These are phyloP conservation scores for Corythornis leucogaster DNA, from an alignment of 2,797 vertebrate genomes.

Conservation along the genomic window DNA sequence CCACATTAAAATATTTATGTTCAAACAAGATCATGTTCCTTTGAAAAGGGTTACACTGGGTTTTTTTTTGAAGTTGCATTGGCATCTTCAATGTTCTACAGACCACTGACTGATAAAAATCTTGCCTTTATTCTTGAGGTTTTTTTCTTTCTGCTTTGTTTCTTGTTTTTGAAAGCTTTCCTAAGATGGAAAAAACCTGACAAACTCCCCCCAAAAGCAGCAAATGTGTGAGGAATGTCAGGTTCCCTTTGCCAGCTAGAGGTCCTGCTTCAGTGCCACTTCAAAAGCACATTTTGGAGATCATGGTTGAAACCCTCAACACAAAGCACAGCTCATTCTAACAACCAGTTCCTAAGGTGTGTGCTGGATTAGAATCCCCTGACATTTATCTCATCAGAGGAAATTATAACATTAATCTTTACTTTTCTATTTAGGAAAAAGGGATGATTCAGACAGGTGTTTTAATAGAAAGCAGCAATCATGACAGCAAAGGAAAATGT, in stretches of 20 bases:
- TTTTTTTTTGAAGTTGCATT: neutral
- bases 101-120: neutral
- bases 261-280: neutral
- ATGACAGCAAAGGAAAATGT: neutral
- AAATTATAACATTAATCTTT: constrained; percentile 4
- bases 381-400: constrained; percentile 35
- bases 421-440: neutral
- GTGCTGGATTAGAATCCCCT: neutral
- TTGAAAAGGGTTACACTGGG: neutral
- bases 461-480: neutral
- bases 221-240: neutral
- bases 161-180: neutral
- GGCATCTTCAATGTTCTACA: neutral
- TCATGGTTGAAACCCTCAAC: neutral
- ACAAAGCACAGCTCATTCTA: neutral
- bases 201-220: neutral
- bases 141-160: neutral
- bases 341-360: neutral
- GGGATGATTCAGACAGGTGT: constrained; percentile 26
- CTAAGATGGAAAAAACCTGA: neutral
- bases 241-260: neutral
- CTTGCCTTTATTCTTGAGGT: neutral
- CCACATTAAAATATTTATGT: neutral
- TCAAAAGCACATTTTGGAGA: neutral
- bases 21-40: neutral